Evolutionary conservation across 2,888 invertebrate species (phyloP), one percentile per base, ranked within the genome.

Genomic region (Orthosia cruda): DNA sequence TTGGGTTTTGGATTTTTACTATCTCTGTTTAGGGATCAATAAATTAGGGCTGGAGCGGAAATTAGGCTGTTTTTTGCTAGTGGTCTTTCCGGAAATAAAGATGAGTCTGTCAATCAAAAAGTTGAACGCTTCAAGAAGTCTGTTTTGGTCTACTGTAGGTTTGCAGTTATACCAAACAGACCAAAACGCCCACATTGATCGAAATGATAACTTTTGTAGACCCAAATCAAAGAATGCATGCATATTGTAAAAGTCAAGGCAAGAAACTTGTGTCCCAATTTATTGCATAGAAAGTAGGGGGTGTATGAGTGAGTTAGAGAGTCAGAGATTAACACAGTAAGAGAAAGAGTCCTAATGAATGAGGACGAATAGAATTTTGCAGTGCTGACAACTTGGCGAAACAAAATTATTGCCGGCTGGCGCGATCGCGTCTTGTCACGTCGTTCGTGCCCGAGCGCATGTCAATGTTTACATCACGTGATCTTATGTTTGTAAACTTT

Each of bases 381-480:
- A 84, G 84, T 74, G 50, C 66, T 58, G 72, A 40, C 85, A 86
- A 87, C 86, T 66, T 82, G 49, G 7, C 68, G 62, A 72, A 72
- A 74, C 45, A 61, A 73, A 52, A 47, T 74, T 15, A 61, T 64
- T 65, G 23, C 26, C 12, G 65, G 61, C 45, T 61, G 49, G 54
- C 15, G 67, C 26, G 4, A 18, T 61, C 45, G 23, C 64, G 68
- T 55, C 52, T 54, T 55, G 52, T 47, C 55, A 55, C 32, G 49
- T 70, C 55, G 40, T n/a, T 52, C 45, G 71, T 77, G 87, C 80
- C 77, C 83, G 81, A 81, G 86, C 87, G 88, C 87, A 87, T 87
- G 87, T 5, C 69, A 86, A 65, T 91, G 86, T 91, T 91, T 89
- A 89, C 87, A 86, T 87, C 89, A 89, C 89, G 90, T 90, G 90